Percentiles rank a stretch among this genome's conserved stretches.
Evolutionary conservation across 2,797 vertebrate species (phyloP).

Genomic region (Enteromius paludinosus): DNA sequence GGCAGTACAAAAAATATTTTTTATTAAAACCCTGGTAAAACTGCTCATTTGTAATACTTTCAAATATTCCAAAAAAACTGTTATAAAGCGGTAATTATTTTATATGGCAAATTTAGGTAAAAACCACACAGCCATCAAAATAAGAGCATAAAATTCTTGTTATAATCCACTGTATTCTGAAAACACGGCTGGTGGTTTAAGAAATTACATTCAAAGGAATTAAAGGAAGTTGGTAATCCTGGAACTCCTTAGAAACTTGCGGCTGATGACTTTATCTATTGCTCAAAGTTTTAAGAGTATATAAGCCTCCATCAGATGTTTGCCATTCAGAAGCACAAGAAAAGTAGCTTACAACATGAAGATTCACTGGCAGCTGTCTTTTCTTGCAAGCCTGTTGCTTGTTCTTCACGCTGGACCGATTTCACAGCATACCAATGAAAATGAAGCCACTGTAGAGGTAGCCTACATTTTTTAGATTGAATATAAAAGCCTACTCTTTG

Average conservation of each 20-base stretch:
- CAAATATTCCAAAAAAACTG: no score
- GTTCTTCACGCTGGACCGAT: constrained; percentile 1
- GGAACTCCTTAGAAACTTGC: not conserved
- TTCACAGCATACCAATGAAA: not conserved
- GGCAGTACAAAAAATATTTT: not conserved
- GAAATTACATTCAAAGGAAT: not conserved
- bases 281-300: constrained; percentile 40
- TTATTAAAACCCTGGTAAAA: not conserved
- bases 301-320: constrained; percentile 14
- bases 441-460: constrained; percentile 18
- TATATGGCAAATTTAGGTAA: not conserved
- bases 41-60: not conserved
- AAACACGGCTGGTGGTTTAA: not conserved
- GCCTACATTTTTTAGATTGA: not conserved
- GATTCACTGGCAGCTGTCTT: not conserved
- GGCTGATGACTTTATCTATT: constrained; percentile 15
- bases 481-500: not conserved
- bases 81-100: no score
- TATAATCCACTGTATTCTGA: not conserved
- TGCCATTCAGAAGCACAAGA: not conserved
- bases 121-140: not conserved
- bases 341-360: constrained; percentile 16
- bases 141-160: not conserved
- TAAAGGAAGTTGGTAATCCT: not conserved
- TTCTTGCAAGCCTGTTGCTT: constrained; percentile 38